Evolutionary conservation across 2,888 invertebrate genomes (phyloP), one percentile per base, ranked within the genome.

Genomic region (Pseudanteris insignis): DNA sequence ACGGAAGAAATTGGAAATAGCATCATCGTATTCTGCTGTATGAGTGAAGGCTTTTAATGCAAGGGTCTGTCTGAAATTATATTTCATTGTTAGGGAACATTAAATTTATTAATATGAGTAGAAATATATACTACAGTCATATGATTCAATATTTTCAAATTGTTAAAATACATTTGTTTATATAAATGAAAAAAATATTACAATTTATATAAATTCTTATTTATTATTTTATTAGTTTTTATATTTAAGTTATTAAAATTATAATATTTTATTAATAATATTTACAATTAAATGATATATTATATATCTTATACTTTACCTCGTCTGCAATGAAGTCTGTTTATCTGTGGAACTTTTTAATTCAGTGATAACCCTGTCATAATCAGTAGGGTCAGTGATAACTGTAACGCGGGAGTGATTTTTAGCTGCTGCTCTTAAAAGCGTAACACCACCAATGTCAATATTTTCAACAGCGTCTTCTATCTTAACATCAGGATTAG

Each of bases 41-140:
- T 96, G 96, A 1, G 94, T 95, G 78, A 99, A 99, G 0, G 98
- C 98, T 83, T 97, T 94, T 11, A 94, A 78, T 0, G 94, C 93
- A 55, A 94, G 79, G n/a, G 81, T 82, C 82, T 92, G 88, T 63
- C 92, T 91, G 78, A 11, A 51, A 60, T 11, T 13, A 13, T 11
- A 10, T 3, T 10, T 2, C 9, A 29, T 5, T 29, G 11, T 10
- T 13, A 21, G 7, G 3, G 3, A 21, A 21, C 7, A 21, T 5
- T 21, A 3, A 21, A 21, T 21, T 7, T 5, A 21, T 21, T 7
- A 21, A 21, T n/a, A n/a, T n/a, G n/a, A n/a, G n/a, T n/a, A n/a
- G n/a, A n/a, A n/a, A n/a, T n/a, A n/a, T n/a, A n/a, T n/a, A n/a
- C n/a, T n/a, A n/a, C n/a, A n/a, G n/a, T n/a, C n/a, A n/a, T n/a